Evolutionary conservation across 2,888 invertebrate genomes (phyloP).

Genomic region (Amblyjoppa proteus): DNA sequence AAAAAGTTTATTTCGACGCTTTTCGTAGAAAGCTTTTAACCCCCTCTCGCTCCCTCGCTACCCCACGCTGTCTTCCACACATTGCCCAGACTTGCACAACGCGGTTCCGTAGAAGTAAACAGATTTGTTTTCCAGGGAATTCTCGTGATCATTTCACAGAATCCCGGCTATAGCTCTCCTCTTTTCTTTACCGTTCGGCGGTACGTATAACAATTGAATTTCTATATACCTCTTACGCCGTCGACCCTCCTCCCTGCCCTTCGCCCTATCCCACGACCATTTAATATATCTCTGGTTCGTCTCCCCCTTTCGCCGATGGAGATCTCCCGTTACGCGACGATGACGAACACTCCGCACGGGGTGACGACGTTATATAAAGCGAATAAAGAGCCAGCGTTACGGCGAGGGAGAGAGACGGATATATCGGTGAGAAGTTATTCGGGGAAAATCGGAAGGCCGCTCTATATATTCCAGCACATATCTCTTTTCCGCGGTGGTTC

Average conservation of each 20-base stretch:
- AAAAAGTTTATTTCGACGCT: constrained; percentile 57
- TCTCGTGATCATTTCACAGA: constrained; percentile 39
- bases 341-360: constrained; percentile 50
- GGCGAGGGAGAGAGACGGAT: constrained; percentile 32
- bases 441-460: constrained; percentile 39
- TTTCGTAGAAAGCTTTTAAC: constrained; percentile 59
- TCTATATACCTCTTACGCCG: constrained; percentile 14
- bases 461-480: constrained; percentile 35
- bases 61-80: not conserved
- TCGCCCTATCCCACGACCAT: not conserved
- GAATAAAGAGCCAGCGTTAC: constrained; percentile 27
- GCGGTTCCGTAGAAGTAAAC: constrained; percentile 56
- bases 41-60: not conserved
- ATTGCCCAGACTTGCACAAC: constrained; percentile 23
- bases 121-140: constrained; percentile 66
- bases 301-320: constrained; percentile 41
- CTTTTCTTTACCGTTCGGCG: constrained; percentile 1
- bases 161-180: constrained; percentile 19
- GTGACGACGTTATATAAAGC: constrained; percentile 61
- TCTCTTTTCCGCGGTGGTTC: not conserved
- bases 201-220: constrained; percentile 11
- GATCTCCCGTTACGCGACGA: constrained; percentile 58
- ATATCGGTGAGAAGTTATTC: constrained; percentile 62
- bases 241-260: too few relatives aligned
- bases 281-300: constrained; percentile 50